These are phyloP conservation scores for Epinotia nisella DNA, from an alignment of 2,888 invertebrate species.

Conservation along the genomic window DNA sequence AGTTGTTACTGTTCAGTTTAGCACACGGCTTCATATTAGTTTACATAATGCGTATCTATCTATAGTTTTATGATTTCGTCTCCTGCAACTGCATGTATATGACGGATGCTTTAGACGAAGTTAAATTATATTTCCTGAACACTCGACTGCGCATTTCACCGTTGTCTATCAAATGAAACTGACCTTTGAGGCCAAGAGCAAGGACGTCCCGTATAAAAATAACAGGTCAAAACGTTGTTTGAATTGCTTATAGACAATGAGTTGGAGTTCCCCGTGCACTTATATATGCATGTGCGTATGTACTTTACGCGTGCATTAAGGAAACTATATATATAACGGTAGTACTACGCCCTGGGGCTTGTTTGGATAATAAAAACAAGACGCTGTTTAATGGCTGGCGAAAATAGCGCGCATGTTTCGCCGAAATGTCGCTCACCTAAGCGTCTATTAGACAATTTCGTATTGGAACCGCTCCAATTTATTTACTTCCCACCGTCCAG, in stretches of 20 bases:
- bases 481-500: constrained; percentile 61
- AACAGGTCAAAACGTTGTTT: constrained; percentile 3
- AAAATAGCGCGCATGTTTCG: constrained; percentile 72
- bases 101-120: background rate
- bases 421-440: constrained; percentile 74
- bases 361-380: constrained; percentile 38
- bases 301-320: constrained; percentile 1
- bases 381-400: constrained; percentile 63
- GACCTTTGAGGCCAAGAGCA: constrained; percentile 22
- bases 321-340: constrained; percentile 30
- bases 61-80: background rate
- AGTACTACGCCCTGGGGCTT: constrained; percentile 37
- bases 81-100: background rate
- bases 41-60: background rate
- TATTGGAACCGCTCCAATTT: constrained; percentile 74
- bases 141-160: background rate
- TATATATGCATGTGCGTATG: background rate
- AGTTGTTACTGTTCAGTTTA: background rate
- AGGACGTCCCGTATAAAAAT: constrained; percentile 25
- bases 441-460: constrained; percentile 66
- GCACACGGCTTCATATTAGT: background rate
- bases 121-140: constrained; percentile 3
- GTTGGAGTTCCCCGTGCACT: constrained; percentile 3
- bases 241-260: constrained; percentile 4
- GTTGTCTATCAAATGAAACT: constrained; percentile 1